phyloP scores from a whole-genome alignment of 2,888 invertebrate species.

The Margaritifera margaritifera region DNA sequence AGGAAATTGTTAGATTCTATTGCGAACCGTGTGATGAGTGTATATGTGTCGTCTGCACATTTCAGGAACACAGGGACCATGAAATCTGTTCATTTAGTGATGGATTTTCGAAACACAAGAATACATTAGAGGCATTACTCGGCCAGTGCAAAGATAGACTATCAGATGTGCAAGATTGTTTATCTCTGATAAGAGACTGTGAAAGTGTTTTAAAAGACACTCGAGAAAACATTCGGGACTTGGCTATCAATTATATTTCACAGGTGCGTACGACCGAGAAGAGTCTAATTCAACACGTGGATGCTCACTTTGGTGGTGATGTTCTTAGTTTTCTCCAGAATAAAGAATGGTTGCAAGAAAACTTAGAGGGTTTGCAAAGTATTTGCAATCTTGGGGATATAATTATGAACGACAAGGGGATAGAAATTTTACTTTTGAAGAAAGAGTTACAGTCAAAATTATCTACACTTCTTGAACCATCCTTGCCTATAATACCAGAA shows the following conservation, averaged over 20 bases:
- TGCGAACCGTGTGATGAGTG: constrained; percentile 71
- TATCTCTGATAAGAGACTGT: constrained; percentile 65
- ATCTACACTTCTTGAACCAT: constrained; percentile 54
- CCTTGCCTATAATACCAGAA: constrained; percentile 50
- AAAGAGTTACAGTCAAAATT: constrained; percentile 69
- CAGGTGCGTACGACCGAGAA: constrained; percentile 63
- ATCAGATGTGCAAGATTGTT: constrained; percentile 50
- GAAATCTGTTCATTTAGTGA: constrained; percentile 70
- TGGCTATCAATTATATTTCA: constrained; percentile 65
- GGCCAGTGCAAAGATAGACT: constrained; percentile 54
- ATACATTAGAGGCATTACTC: constrained; percentile 52
- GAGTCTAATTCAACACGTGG: constrained; percentile 63
- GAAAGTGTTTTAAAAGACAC: constrained; percentile 65
- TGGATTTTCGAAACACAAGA: constrained; percentile 64
- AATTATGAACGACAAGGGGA: constrained; percentile 67
- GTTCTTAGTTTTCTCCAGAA: constrained; percentile 60
- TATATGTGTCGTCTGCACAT: constrained; percentile 72
- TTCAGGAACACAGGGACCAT: constrained; percentile 71
- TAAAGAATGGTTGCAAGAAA: constrained; percentile 63
- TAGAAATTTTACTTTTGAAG: constrained; percentile 70
- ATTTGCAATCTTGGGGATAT: constrained; percentile 67
- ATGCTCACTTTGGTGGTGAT: constrained; percentile 61
- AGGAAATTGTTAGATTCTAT: constrained; percentile 70
- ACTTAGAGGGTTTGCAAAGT: constrained; percentile 62
- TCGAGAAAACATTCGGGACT: constrained; percentile 67